Base-by-base conservation (phyloP, 2,113 vertebrate species). In the Aphelocoma coerulescens region DNA sequence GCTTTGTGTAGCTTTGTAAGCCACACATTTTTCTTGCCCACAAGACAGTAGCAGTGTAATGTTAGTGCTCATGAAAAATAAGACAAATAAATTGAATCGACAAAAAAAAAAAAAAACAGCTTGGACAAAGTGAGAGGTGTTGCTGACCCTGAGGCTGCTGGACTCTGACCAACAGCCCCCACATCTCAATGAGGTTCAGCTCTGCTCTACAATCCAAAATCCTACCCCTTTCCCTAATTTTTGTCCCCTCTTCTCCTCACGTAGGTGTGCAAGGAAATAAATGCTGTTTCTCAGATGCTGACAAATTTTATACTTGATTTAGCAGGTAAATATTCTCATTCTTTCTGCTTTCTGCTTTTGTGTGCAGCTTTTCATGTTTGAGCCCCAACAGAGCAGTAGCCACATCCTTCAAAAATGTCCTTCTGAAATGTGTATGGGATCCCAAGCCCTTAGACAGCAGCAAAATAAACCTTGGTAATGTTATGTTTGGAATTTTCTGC, bases 231-330 rank as follows among this genome's bases (percentile, higher is more conserved):
- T 5, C 18, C 23, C 41, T 77, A 49, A 43, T 10, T 19, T 85
- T 48, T 27, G 5, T 3, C 20, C 8, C 10, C 4, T 59, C 27
- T 61, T 89, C 76, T 77, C 83, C 76, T 54, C 46, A 20, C 93
- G 39, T 94, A 99, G 99, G 98, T 99, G 74, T 99, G 99, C 96
- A 98, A 98, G 16, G 99, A 99, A 97, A 99, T 99, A 69, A 98
- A 98, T 95, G 97, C 97, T 72, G 95, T 98, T 83, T 96, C 98
- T 76, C 98, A 98, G 71, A 95, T 98, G 6, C 92, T 99, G 95
- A 98, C 99, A 35, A 96, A 98, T 81, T 99, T 98, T 91, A 96
- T 99, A 57, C 98, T 98, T 57, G 96, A 98, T 21, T 97, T 74
- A 72, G 98, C 99, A 97, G 98, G 99, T 99, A 97, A 96, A 66